These are phyloP conservation scores for Drosophila micromelanica DNA, from an alignment of 1,140 invertebrate species.

Conservation along the genomic window DNA sequence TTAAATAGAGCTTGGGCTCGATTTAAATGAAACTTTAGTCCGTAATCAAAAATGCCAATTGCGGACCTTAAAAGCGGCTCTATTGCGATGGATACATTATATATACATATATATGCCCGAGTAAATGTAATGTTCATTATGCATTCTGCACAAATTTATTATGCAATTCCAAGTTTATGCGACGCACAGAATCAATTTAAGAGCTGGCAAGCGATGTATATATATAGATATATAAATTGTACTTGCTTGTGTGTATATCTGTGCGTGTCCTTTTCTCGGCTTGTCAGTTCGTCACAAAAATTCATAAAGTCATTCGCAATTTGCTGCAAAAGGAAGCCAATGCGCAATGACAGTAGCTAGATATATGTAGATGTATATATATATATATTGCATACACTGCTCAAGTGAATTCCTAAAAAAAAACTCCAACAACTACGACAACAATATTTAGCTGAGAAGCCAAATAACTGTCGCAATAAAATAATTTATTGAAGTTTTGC, in stretches of 20 bases:
- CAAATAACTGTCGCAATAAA: conserved; percentile 84
- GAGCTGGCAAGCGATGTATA: conserved; percentile 9
- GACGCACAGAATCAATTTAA: conserved; percentile 64
- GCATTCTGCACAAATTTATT: conserved; percentile 71
- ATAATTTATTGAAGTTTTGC: conserved; percentile 83
- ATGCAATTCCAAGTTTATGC: conserved; percentile 67
- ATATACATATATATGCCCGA: background rate
- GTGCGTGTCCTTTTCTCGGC: conserved; percentile 9
- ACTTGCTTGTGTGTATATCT: background rate
- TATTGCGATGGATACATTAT: conserved; percentile 28
- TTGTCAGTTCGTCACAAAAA: conserved; percentile 40
- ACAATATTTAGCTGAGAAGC: conserved; percentile 35
- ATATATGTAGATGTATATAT: conserved; percentile 25
- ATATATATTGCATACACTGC: conserved; percentile 11
- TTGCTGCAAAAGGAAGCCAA: conserved; percentile 64
- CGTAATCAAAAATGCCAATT: background rate
- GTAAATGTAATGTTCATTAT: conserved; percentile 50
- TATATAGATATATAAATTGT: background rate
- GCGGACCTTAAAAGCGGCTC: conserved; percentile 6
- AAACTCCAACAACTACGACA: conserved; percentile 8
- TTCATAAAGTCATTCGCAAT: conserved; percentile 81
- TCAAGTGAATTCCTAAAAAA: conserved; percentile 67
- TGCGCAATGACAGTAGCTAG: conserved; percentile 59
- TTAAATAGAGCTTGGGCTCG: background rate
- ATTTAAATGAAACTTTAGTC: conserved; percentile 20